These are phyloP conservation scores for Gasterosteus aculeatus DNA, from an alignment of 2,113 vertebrate species.

Conservation along the genomic window DNA sequence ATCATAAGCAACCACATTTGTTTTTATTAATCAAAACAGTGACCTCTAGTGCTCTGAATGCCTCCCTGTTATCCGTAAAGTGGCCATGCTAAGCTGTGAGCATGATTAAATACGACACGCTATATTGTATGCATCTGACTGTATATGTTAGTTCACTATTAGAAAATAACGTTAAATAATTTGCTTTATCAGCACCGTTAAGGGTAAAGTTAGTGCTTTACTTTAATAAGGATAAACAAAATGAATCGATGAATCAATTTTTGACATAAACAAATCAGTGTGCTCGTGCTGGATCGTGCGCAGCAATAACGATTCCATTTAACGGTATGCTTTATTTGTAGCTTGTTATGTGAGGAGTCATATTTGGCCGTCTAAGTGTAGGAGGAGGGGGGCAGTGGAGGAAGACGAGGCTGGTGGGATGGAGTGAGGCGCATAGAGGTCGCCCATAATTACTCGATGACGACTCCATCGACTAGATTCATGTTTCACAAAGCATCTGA, in stretches of 20 bases:
- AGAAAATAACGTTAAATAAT: too few species aligned
- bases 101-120: too few species aligned
- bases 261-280: background rate
- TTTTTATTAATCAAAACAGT: background rate
- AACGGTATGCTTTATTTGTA: background rate
- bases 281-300: background rate
- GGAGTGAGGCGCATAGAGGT: constrained; percentile 56
- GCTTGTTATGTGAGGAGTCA: background rate
- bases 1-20: constrained; percentile 10
- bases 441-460: constrained; percentile 51
- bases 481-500: too few species aligned
- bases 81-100: too few species aligned
- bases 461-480: constrained; percentile 40
- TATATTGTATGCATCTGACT: background rate
- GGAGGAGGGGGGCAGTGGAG: background rate
- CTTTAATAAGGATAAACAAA: background rate
- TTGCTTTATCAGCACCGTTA: too few species aligned
- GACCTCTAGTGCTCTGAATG: background rate
- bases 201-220: background rate
- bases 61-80: too few species aligned
- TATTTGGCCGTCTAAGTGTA: background rate
- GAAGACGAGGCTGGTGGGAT: constrained; percentile 22
- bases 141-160: background rate
- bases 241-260: background rate
- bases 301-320: background rate